Conservation (phyloP, 2,797 vertebrate genomes). For the Pangasius sanitwongsei region DNA sequence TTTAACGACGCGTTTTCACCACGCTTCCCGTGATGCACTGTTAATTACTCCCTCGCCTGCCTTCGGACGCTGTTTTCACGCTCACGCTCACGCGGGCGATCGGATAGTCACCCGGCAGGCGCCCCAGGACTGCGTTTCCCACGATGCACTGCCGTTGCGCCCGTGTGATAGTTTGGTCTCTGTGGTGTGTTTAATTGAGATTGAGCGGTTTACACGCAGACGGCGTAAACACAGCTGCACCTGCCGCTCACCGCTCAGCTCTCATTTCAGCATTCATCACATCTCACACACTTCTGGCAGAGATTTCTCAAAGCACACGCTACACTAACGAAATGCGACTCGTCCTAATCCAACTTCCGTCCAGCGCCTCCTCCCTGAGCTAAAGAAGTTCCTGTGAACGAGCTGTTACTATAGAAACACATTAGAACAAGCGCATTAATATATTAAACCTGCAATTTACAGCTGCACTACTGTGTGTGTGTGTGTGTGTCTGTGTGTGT, state of each 20-base stretch:
- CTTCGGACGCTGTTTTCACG: background rate
- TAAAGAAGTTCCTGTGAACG: background rate
- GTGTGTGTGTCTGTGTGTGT: background rate
- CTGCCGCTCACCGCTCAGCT: background rate
- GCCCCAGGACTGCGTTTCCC: conserved; percentile 38
- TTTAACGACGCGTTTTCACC: conserved; percentile 7
- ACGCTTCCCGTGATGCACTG: conserved; percentile 25
- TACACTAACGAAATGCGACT: background rate
- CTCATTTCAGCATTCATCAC: background rate
- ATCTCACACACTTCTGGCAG: background rate
- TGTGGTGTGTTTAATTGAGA: conserved; percentile 36
- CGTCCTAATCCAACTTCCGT: background rate
- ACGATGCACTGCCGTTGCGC: conserved; percentile 30
- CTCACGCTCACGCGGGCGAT: background rate
- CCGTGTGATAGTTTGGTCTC: conserved; percentile 42
- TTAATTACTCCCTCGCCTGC: conserved; percentile 16
- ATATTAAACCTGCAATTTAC: background rate
- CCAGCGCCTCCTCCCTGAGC: background rate
- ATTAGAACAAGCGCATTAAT: background rate
- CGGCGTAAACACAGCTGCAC: background rate
- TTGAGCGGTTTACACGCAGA: conserved; percentile 31
- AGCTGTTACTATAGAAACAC: conserved; percentile 9
- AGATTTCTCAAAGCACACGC: background rate
- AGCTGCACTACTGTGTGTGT: background rate
- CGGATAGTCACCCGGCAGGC: conserved; percentile 40